Base-by-base conservation (phyloP, 1,140 invertebrate genomes). In the Doryteuthis pealeii region DNA sequence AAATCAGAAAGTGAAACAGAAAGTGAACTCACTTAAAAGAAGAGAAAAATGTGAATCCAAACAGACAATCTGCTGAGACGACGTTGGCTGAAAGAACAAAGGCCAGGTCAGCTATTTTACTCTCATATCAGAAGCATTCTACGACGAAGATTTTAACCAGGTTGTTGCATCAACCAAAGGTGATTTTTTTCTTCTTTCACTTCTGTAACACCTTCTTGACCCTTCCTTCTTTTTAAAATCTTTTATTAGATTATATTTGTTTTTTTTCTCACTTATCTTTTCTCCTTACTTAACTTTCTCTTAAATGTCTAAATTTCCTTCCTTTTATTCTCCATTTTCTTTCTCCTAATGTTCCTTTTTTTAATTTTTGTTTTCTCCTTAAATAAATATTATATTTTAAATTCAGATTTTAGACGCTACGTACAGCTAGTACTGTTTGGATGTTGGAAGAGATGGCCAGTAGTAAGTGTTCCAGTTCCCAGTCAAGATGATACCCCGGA, bases 1-100 rank as follows among this genome's bases (percentile, higher is more conserved):
- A 40, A 40, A 40, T 62, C 54, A 62, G 54, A 62, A 62, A 62
- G 54, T 62, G 54, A 62, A 28, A 62, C 54, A 14, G 54, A 62
- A 2, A 28, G 26, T 62, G 54, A 62, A 22, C 54, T 62, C 26
- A 14, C 26, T 62, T 6, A 62, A 28, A 62, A 18, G 26, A n/a
- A 18, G 26, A 22, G 26, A 28, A n/a, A 28, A n/a, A 6, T 22
- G 26, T n/a, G 18, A 8, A n/a, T 22, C 18, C 6, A 28, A 62
- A 22, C 18, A 62, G 1, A 28, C n/a, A 62, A 62, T 62, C 54
- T 62, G 54, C 54, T 62, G 54, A 22, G 0, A 62, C 18, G 18
- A 28, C 54, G 22, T 28, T 62, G 18, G 54, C 54, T 62, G 54
- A 62, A 18, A 22, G 26, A 18, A 62, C 54, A 62, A 62, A 62